phyloP scores from a whole-genome alignment of 2,797 vertebrate species.

The Spinibarbus caldwelli region DNA sequence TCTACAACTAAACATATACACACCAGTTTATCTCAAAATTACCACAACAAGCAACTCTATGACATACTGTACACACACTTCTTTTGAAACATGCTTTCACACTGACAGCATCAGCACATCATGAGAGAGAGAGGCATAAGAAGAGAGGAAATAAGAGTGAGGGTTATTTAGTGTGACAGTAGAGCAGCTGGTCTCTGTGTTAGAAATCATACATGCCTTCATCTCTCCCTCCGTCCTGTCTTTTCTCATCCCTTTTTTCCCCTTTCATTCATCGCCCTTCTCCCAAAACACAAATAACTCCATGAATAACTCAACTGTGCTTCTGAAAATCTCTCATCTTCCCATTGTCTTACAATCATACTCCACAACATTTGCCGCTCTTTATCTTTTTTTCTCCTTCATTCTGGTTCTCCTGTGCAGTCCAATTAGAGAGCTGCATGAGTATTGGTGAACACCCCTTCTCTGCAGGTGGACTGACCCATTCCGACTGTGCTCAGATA shows the following conservation, averaged over 20 bases:
- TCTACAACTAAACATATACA: background rate
- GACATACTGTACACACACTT: slow-evolving; percentile 4
- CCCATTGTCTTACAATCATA: background rate
- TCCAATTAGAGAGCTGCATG: slow-evolving; percentile 67
- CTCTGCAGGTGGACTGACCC: slow-evolving; percentile 57
- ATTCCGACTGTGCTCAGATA: slow-evolving; percentile 61
- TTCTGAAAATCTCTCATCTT: background rate
- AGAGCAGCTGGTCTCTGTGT: slow-evolving; percentile 43
- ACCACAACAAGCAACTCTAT: background rate
- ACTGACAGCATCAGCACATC: slow-evolving; percentile 32
- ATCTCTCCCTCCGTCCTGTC: slow-evolving; percentile 34
- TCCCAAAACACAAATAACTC: slow-evolving; percentile 19
- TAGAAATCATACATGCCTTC: slow-evolving; percentile 33
- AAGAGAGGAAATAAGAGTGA: slow-evolving; percentile 22
- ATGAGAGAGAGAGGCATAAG: slow-evolving; percentile 34
- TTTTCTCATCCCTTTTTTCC: slow-evolving; percentile 8
- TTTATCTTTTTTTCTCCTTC: background rate
- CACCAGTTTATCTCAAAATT: background rate
- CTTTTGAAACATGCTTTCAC: slow-evolving; percentile 12
- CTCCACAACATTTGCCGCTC: background rate
- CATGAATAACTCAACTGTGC: slow-evolving; percentile 20
- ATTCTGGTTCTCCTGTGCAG: slow-evolving; percentile 17
- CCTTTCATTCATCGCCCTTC: background rate
- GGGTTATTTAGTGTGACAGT: slow-evolving; percentile 32
- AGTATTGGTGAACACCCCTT: slow-evolving; percentile 52